Base-by-base conservation (phyloP, 2,797 vertebrate species). In the Picus viridis region DNA sequence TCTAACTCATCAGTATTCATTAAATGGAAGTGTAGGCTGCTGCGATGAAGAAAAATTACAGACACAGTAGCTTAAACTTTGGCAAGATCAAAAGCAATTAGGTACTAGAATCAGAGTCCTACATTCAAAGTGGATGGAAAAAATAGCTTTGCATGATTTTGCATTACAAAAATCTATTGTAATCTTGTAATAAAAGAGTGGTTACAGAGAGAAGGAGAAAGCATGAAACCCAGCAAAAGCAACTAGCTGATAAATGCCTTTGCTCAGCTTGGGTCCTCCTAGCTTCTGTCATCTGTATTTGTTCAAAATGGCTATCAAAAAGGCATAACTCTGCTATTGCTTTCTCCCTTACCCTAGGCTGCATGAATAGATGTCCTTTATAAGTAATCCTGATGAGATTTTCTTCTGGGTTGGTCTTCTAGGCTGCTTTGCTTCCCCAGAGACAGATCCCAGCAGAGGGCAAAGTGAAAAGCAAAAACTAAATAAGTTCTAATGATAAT, bases 11-110 rank as follows among this genome's bases (percentile, higher is more conserved):
- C 30, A n/a, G 54, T 51, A 70, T 95, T 92, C 74, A 80, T 92
- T 88, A 90, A 88, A 67, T 85, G 64, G 61, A 94, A 85, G 88
- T 24, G 62, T 71, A 89, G 45, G 69, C 58, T 86, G 49, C 41
- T 86, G 78, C 5, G 27, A 89, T 67, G 41, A 90, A 93, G 76
- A 89, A 92, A 77, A 88, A 65, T 18, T 79, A 63, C 58, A 88
- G 81, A 69, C 57, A 86, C 49, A 61, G 36, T 34, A 93, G 83
- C 34, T 34, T 76, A 67, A 93, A 94, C 53, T 88, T 92, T 27
- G 15, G 22, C 36, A 93, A 64, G 76, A 93, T 90, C 80, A 95
- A 82, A 85, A 86, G 74, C 51, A 76, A 87, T 88, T 94, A 41
- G 43, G 30, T 67, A 73, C 54, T 59, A 63, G 47, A 88, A 64